Evolutionary conservation across 2,113 vertebrate species (phyloP), one percentile per base, ranked within the genome.

Genomic region (Naja naja): DNA sequence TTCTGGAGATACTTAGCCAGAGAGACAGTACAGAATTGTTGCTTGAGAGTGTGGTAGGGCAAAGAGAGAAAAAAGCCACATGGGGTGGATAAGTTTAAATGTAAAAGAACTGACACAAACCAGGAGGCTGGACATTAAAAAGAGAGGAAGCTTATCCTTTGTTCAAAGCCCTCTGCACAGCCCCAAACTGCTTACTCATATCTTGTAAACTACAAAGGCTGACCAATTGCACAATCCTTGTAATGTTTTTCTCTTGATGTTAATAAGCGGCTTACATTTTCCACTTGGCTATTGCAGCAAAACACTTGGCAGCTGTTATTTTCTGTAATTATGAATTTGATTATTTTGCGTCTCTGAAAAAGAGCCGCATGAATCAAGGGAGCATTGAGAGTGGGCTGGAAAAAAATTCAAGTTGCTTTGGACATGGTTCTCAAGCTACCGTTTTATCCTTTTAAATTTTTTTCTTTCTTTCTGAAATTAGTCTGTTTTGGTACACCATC

Each of bases 161-260:
- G 58, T 94, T 90, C 91, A 81, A 93, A 93, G 96, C 92, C 89
- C 93, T 96, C 7, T 0, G 60, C 87, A 47, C 94, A 88, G 92
- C 0, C 94, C 94, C 93, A 58, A 96, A 93, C 96, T 25, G 49
- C 88, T 96, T 95, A 97, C 93, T 93, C 97, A 97, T 97, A 90
- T 96, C 94, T 97, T 97, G 96, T 95, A 22, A 88, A 94, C 60
- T 94, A 97, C 97, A 97, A 97, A 97, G 97, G 91, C 52, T 53
- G 88, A 91, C 87, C 92, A 87, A 93, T 94, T 95, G 4, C 90
- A 93, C 92, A 11, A 0, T 25, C 30, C 30, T 7, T 53, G 34
- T 85, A 49, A 54, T 64, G 12, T 90, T 55, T 89, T 95, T 92
- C 9, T 74, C 94, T 91, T 92, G 91, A 95, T 91, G 91, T 90